Base-by-base conservation (phyloP, 2,888 invertebrate species). In the Meiosimyza platycephala region DNA sequence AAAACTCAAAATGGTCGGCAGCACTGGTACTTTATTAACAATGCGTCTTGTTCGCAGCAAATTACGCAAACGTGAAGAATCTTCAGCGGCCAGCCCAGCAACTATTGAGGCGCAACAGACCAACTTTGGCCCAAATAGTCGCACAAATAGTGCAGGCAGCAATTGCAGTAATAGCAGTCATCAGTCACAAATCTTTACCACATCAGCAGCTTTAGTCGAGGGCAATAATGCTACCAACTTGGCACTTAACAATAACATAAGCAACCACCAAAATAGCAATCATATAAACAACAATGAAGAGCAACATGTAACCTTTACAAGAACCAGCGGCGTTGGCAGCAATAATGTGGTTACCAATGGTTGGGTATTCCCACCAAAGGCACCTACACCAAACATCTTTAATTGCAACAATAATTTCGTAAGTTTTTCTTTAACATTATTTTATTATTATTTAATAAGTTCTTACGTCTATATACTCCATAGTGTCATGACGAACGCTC, bases 1-100 rank as follows among this genome's bases (percentile, higher is more conserved):
- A 40, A 22, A 50, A 62, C 28, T 52, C 65, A 77, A 77, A 79
- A 94, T 94, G 94, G 94, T 94, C 88, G 94, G 94, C 88, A 93
- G 91, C 89, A 93, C 93, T 89, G 93, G 93, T 88, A 93, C 93
- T 86, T 91, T 94, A 92, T 93, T 93, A 89, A 94, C 94, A 88
- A 93, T 95, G 88, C 94, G 94, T 89, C 93, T 95, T 92, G 94
- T 95, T 89, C 94, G 94, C 92, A 95, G 94, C 89, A 95, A 95
- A 90, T 91, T 95, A 89, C 91, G 94, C 85, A 95, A 95, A 89
- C 91, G 94, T 81, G 94, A 95, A 88, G 94, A 94, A 86, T 90
- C 91, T 78, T 91, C 92, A 83, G 90, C 91, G 83, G 91, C 92
- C 82, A 47, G 64, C 48, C 16, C 72, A 12, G 91, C 90, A 84